Base-by-base conservation (phyloP, 2,797 vertebrate genomes). In the Eurystomus glaucurus region DNA sequence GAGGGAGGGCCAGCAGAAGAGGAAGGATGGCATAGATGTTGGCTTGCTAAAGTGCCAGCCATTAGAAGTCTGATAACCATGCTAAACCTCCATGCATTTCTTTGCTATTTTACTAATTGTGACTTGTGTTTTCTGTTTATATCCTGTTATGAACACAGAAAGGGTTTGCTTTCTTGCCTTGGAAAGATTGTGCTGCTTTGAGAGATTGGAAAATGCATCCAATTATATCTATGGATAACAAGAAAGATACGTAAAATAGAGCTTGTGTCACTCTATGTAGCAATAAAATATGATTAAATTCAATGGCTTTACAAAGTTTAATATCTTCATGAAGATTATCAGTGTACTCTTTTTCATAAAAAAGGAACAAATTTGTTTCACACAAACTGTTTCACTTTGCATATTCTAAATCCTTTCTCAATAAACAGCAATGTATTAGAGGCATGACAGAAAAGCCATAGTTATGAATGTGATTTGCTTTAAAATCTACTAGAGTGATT, bases 401-500 rank as follows among this genome's bases (percentile, higher is more conserved):
- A 26, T 60, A 48, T 11, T 72, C 45, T 64, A 71, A 90, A 88
- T 75, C 39, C 85, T 61, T 78, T 10, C 50, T 85, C 76, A 84
- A 14, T 69, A 66, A 93, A 57, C 5, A 76, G 11, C 22, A 84
- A 54, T 60, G 50, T 92, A 86, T 91, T 57, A 85, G 77, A 94
- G 81, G 18, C 10, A 13, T 68, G 83, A 71, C 18, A 93, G 70
- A 81, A 77, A 62, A 78, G 10, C 23, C 60, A 52, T 76, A 64
- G 77, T 85, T 81, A 35, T 83, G 50, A 90, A 66, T 57, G 55
- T 48, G 41, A 62, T 58, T 79, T 96, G 31, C 17, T 84, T 94
- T 90, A 80, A 91, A 94, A 91, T 89, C 31, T 46, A 58, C 18
- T 76, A 89, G 37, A 77, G 70, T 70, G 87, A 83, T 26, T 52